Conservation (phyloP, 1,140 invertebrate genomes). For the Helicorthomorpha holstii region DNA sequence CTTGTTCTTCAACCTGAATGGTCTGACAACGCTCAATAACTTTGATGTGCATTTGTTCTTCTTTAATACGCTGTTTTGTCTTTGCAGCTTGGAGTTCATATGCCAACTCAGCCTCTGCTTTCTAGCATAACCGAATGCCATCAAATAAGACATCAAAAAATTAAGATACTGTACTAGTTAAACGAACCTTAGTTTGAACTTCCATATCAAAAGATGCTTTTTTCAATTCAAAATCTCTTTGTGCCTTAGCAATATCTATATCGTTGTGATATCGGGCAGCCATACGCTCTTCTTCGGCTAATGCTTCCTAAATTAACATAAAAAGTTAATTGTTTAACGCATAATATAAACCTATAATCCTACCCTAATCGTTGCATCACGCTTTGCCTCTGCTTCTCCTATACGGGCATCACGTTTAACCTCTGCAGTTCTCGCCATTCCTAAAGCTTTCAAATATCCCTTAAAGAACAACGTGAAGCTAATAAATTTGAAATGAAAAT, state of each 20-base stretch:
- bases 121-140: conserved; percentile 24
- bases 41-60: conserved; percentile 91
- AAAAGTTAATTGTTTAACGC: background rate
- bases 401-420: conserved; percentile 92
- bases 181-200: conserved; percentile 69
- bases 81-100: conserved; percentile 88
- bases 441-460: conserved; percentile 87
- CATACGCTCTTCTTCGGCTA: conserved; percentile 92
- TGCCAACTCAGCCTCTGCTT: conserved; percentile 88
- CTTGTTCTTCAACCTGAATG: conserved; percentile 65
- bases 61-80: conserved; percentile 87
- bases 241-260: conserved; percentile 89
- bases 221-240: conserved; percentile 90
- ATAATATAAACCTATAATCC: background rate
- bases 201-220: conserved; percentile 94
- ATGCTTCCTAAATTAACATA: conserved; percentile 41
- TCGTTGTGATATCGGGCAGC: conserved; percentile 63
- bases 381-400: conserved; percentile 82
- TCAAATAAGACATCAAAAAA: background rate
- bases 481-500: background rate
- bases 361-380: conserved; percentile 68
- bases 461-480: conserved; percentile 25
- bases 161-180: background rate
- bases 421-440: conserved; percentile 89
- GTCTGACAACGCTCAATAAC: conserved; percentile 85